These are phyloP conservation scores for Numida meleagris DNA, from an alignment of 2,113 vertebrate genomes.

Conservation along the genomic window DNA sequence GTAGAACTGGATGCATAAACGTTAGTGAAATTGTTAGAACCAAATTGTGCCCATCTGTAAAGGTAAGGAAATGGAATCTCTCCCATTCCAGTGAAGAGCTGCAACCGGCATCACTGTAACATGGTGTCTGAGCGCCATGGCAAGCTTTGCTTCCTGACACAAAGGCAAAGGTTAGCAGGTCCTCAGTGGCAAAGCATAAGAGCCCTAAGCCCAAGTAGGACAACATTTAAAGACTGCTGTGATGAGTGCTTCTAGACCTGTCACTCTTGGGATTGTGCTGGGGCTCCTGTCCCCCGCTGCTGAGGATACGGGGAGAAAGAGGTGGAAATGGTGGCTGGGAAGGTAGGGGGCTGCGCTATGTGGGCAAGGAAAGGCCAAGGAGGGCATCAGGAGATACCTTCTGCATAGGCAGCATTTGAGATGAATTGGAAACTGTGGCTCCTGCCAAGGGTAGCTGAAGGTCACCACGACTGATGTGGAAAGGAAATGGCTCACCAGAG, in stretches of 20 bases:
- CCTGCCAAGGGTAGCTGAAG: not conserved
- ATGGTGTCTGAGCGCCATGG: rapidly evolving
- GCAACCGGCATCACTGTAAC: not conserved
- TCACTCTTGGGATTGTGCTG: not conserved
- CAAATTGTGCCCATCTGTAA: not conserved
- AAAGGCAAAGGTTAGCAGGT: not conserved
- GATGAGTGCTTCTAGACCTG: rapidly evolving
- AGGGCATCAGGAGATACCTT: not conserved
- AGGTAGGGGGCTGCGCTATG: not conserved
- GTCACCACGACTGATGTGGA: not conserved
- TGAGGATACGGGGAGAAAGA: not conserved
- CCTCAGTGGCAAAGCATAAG: not conserved
- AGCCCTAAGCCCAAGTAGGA: rapidly evolving
- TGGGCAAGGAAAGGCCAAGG: not conserved
- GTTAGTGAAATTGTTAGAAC: not conserved
- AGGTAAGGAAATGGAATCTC: not conserved
- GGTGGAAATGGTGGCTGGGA: not conserved
- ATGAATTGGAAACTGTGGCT: not conserved
- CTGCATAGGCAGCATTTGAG: not conserved
- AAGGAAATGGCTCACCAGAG: not conserved
- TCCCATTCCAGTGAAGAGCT: not conserved
- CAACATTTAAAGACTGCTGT: not conserved
- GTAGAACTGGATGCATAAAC: not conserved
- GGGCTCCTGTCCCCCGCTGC: not conserved
- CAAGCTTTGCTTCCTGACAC: not conserved